Conservation (phyloP, 1,140 invertebrate genomes). For the Listronotus oregonensis region DNA sequence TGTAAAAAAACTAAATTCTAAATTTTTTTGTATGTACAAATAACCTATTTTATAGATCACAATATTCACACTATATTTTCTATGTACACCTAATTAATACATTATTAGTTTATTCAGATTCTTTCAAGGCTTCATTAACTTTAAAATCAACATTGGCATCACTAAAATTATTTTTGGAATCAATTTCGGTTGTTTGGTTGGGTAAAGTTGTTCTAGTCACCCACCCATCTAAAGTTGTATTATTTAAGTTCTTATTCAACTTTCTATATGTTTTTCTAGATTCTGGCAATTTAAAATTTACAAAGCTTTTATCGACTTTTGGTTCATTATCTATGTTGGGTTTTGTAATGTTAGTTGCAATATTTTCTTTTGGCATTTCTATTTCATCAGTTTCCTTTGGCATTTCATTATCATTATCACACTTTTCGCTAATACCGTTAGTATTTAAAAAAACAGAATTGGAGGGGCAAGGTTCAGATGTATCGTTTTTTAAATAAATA, state of each 20-base stretch:
- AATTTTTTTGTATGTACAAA: slow-evolving; percentile 41
- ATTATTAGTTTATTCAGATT: slow-evolving; percentile 11
- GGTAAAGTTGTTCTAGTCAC: slow-evolving; percentile 23
- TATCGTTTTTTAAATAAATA: background rate
- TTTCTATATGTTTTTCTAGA: slow-evolving; percentile 36
- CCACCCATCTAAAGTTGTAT: slow-evolving; percentile 45
- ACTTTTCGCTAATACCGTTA: slow-evolving; percentile 7
- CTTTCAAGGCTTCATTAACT: slow-evolving; percentile 8
- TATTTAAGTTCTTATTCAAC: slow-evolving; percentile 27
- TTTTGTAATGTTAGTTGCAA: slow-evolving; percentile 14
- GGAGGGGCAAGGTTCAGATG: background rate
- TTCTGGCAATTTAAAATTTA: slow-evolving; percentile 31
- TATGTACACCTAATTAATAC: slow-evolving; percentile 34
- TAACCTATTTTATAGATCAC: slow-evolving; percentile 29
- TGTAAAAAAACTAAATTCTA: slow-evolving; percentile 53
- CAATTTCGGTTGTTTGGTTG: slow-evolving; percentile 10
- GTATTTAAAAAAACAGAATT: background rate
- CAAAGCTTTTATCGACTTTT: background rate
- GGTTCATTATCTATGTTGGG: slow-evolving; percentile 3
- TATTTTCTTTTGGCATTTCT: slow-evolving; percentile 29
- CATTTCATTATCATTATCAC: slow-evolving; percentile 14
- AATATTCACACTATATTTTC: slow-evolving; percentile 15
- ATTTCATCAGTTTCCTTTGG: slow-evolving; percentile 4
- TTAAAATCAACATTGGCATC: slow-evolving; percentile 1
- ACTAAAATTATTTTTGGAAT: background rate